A percentile compares a stretch with the other conserved stretches of the same genome.
Conservation (phyloP, 2,113 vertebrate genomes). For the Oreotrochilus melanogaster region DNA sequence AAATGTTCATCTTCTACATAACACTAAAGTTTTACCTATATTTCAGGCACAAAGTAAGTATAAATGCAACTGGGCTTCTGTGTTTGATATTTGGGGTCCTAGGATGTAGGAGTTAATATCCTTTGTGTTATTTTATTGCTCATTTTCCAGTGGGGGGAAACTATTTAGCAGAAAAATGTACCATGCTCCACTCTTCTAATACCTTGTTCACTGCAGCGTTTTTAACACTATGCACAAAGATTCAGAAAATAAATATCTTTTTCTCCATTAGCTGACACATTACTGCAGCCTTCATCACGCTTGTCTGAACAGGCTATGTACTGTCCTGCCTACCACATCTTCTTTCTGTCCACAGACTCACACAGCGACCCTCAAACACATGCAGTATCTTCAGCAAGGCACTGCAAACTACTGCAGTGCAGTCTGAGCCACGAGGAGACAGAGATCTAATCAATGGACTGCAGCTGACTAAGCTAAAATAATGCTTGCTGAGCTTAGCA, state of each 20-base stretch:
- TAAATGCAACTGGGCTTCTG: neutral
- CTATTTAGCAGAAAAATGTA: neutral
- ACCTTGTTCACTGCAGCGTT: neutral
- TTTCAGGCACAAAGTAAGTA: neutral
- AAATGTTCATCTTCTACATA: neutral
- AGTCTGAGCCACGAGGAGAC: slow-evolving; percentile 55
- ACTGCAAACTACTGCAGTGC: slow-evolving; percentile 73
- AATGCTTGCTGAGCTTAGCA: slow-evolving; percentile 16
- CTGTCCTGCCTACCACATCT: neutral
- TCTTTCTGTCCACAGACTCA: neutral
- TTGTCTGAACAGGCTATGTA: neutral
- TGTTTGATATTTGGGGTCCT: neutral
- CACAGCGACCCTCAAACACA: neutral
- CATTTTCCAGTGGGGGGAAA: neutral
- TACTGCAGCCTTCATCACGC: neutral
- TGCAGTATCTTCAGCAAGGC: slow-evolving; percentile 2
- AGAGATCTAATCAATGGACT: slow-evolving; percentile 49
- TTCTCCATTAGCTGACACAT: neutral
- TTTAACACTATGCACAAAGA: neutral
- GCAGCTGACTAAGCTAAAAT: slow-evolving; percentile 73
- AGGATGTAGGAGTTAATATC: neutral
- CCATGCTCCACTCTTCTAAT: neutral
- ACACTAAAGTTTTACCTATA: neutral
- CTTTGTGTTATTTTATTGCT: neutral
- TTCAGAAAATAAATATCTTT: neutral